Evolutionary conservation across 2,888 invertebrate species (phyloP), one percentile per base, ranked within the genome.

Genomic region (Mimachlamys varia): DNA sequence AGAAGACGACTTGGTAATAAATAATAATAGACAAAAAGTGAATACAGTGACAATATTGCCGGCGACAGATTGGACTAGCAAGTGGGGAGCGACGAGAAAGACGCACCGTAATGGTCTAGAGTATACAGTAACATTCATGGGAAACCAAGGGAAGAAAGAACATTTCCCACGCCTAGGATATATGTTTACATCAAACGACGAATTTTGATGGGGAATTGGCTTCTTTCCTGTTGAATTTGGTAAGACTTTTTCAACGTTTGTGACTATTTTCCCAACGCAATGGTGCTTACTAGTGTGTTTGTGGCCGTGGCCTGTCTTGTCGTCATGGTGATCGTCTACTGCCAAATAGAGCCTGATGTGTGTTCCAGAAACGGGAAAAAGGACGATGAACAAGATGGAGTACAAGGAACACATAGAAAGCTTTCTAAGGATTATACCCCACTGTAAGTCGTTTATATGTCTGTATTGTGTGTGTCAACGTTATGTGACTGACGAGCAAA

Each of bases 281-380:
- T 76, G 76, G 76, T 76, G 7, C 33, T 76, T 10, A 12, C 76
- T 76, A 76, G 76, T 76, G 76, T 76, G 76, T 76, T 76, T 76
- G 76, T 76, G 76, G 76, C 76, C 10, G 76, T 76, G 7, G 76
- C 76, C 7, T 19, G 76, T 33, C 76, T 76, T 12, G 76, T 76
- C 0, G 76, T 76, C 76, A 76, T 76, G 76, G 76, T 76, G 33
- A 76, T 76, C 12, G 76, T 76, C 33, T 76, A 76, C 76, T 76
- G 33, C 22, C 76, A 76, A 76, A 33, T 76, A 76, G 33, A 76
- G 76, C 2, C 76, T 33, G 76, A 33, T 76, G 76, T 27, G 27
- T 76, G 76, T 76, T 27, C 33, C 1, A 33, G 76, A 10, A 44
- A 44, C 44, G 44, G 44, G 44, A 44, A 44, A 44, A 76, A 76